A percentile compares a stretch with the other conserved stretches of the same genome.
These are phyloP conservation scores for Lucinisca nassula DNA, from an alignment of 2,888 invertebrate genomes.

Conservation along the genomic window DNA sequence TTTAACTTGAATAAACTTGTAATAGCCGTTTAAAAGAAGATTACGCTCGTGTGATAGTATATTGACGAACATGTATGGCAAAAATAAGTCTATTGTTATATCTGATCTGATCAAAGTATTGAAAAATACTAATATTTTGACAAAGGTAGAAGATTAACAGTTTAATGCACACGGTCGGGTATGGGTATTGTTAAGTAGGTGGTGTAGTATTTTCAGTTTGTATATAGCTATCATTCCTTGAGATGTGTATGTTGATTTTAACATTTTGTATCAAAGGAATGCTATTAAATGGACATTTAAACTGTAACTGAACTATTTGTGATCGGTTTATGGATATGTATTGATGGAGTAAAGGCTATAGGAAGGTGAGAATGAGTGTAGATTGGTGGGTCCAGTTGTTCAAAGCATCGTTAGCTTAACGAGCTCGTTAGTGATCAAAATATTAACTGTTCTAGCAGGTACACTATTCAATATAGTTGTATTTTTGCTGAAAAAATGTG, in stretches of 20 bases:
- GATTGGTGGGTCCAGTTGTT: too few species aligned
- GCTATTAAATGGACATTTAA: not conserved
- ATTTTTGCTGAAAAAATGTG: too few species aligned
- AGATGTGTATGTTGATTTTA: not conserved
- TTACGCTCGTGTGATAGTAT: not conserved
- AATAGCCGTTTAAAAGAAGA: too few species aligned
- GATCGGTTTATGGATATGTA: too few species aligned
- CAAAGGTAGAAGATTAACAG: not conserved
- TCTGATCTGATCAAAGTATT: constrained; percentile 10
- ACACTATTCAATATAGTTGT: too few species aligned
- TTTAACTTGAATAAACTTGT: too few species aligned
- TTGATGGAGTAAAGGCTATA: too few species aligned
- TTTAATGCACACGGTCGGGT: not conserved
- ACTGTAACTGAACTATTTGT: not conserved
- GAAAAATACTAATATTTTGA: constrained; percentile 14
- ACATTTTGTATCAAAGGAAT: not conserved
- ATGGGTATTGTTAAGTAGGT: not conserved
- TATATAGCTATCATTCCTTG: not conserved
- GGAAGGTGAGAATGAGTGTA: too few species aligned
- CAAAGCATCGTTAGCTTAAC: too few species aligned
- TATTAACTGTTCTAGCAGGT: too few species aligned
- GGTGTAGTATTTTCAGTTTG: not conserved
- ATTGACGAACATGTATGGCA: not conserved
- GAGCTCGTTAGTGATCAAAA: too few species aligned
- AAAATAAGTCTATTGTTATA: not conserved